Conservation (phyloP, 2,113 vertebrate species). For the Chaetorhynchus papuensis region DNA sequence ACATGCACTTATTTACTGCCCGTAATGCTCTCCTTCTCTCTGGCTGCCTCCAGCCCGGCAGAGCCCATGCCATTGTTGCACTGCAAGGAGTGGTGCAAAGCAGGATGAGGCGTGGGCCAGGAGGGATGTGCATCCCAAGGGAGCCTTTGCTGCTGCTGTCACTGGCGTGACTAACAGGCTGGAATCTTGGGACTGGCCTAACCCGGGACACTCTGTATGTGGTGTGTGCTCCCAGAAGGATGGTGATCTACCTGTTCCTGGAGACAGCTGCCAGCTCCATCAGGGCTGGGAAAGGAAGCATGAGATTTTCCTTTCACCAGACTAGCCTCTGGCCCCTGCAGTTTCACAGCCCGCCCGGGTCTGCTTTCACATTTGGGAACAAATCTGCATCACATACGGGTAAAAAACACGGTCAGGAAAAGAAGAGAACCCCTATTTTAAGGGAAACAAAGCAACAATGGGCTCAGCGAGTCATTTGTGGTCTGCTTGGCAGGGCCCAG, state of each 20-base stretch:
- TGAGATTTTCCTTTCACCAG: not conserved
- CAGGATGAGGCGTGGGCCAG: not conserved
- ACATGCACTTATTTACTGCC: not conserved
- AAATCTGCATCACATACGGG: not conserved
- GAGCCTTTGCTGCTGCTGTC: not conserved
- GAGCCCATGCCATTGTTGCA: fast-evolving
- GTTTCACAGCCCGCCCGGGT: not conserved
- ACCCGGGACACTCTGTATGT: not conserved
- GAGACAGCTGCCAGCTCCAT: fast-evolving
- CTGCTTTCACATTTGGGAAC: not conserved
- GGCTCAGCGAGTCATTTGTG: not conserved
- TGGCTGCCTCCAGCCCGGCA: not conserved
- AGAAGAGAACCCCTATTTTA: conserved; percentile 9
- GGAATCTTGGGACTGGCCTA: not conserved
- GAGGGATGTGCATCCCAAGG: not conserved
- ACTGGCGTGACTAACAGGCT: not conserved
- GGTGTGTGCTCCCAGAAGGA: not conserved
- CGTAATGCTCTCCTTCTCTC: not conserved
- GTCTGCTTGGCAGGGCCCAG: conserved; percentile 19
- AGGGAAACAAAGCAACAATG: not conserved
- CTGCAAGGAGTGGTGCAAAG: not conserved
- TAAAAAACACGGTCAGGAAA: not conserved
- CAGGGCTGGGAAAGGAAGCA: not conserved
- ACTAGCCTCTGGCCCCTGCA: not conserved
- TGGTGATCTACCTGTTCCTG: not conserved